Evolutionary conservation across 2,113 vertebrate species (phyloP).

Genomic region (Xiphorhynchus elegans): DNA sequence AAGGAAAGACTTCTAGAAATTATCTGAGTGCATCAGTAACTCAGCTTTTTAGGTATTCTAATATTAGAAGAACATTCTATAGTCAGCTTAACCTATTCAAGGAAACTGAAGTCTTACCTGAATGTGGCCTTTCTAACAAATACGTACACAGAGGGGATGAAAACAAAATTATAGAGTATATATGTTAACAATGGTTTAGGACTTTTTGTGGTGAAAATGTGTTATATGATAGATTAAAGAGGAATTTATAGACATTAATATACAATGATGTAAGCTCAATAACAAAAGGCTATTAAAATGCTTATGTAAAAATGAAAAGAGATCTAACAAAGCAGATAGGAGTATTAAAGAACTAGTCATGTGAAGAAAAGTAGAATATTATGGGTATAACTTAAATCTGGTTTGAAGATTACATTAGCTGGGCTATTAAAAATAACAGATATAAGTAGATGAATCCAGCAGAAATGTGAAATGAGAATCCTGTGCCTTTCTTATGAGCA

Average conservation of each 20-base stretch:
- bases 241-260: slow-evolving; percentile 41
- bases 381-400: neutral
- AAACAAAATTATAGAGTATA: neutral
- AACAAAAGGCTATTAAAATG: slow-evolving; percentile 18
- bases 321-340: neutral
- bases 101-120: neutral
- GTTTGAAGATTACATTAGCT: neutral
- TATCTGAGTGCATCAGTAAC: neutral
- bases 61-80: neutral
- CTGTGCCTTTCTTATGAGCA: neutral
- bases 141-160: neutral
- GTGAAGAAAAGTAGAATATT: neutral
- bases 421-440: neutral
- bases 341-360: neutral
- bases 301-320: slow-evolving; percentile 1
- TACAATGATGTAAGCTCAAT: neutral
- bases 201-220: neutral
- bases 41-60: neutral
- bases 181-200: neutral
- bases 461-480: neutral
- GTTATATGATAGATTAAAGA: slow-evolving; percentile 3
- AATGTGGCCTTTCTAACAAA: neutral
- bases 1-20: neutral
- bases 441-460: neutral
- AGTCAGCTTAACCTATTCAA: neutral